These are phyloP conservation scores for Lamproptera curius DNA, from an alignment of 2,888 invertebrate genomes.

Conservation along the genomic window DNA sequence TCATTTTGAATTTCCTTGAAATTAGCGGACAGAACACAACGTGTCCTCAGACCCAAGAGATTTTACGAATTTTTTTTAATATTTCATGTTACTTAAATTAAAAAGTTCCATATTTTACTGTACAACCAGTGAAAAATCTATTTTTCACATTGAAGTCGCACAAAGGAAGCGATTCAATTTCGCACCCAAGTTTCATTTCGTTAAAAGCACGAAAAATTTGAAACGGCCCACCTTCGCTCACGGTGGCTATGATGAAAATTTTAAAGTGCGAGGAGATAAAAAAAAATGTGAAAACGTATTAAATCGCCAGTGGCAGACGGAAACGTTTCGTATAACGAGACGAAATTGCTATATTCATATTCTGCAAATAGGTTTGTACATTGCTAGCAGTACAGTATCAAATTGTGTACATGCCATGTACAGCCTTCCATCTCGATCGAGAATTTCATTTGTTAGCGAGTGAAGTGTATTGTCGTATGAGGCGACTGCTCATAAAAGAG, in stretches of 20 bases:
- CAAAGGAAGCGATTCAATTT: neutral
- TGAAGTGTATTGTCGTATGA: constrained; percentile 52
- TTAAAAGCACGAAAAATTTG: constrained; percentile 6
- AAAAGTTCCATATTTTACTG: too few species aligned
- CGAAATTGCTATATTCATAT: constrained; percentile 34
- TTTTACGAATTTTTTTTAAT: too few species aligned
- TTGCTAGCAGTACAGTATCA: constrained; percentile 44
- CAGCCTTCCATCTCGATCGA: constrained; percentile 64
- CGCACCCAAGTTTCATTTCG: constrained; percentile 4
- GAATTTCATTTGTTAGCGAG: constrained; percentile 58
- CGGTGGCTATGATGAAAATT: constrained; percentile 18
- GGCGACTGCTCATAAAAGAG: too few species aligned
- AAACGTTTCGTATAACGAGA: constrained; percentile 26
- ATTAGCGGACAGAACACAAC: too few species aligned
- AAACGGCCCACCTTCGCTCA: constrained; percentile 1
- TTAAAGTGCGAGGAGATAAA: constrained; percentile 9
- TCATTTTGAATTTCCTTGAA: too few species aligned
- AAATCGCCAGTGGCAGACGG: constrained; percentile 24
- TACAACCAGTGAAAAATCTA: too few species aligned
- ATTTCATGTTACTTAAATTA: too few species aligned
- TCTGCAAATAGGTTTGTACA: constrained; percentile 37
- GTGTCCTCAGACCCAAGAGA: too few species aligned
- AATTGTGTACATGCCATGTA: constrained; percentile 55
- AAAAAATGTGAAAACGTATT: constrained; percentile 23
- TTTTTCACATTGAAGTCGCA: too few species aligned